Percentiles rank a stretch among this genome's conserved stretches.
These are phyloP conservation scores for Akabosia matsudoensis DNA, from an alignment of 1,140 invertebrate genomes.

Conservation along the genomic window DNA sequence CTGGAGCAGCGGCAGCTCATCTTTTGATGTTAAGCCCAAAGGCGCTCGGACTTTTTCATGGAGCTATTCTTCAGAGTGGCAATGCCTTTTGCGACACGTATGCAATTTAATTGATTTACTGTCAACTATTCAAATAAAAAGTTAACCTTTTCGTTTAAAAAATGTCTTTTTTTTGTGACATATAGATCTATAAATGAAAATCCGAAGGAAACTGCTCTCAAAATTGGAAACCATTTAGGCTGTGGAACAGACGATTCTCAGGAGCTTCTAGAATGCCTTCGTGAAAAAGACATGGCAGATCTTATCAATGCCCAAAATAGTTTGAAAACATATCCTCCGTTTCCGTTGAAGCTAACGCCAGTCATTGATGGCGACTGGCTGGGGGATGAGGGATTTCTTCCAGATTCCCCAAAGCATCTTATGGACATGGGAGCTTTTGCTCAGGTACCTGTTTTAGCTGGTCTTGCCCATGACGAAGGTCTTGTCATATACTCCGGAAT, in stretches of 20 bases:
- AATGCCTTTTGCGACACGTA: slow-evolving; percentile 38
- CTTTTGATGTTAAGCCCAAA: slow-evolving; percentile 44
- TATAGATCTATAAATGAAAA: slow-evolving; percentile 26
- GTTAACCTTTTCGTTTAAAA: background rate
- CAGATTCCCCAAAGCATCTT: slow-evolving; percentile 44
- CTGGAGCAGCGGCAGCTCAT: slow-evolving; percentile 46
- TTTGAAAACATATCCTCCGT: slow-evolving; percentile 11
- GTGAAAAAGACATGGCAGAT: slow-evolving; percentile 24
- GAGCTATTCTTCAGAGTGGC: slow-evolving; percentile 38
- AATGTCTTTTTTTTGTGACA: background rate
- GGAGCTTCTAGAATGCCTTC: slow-evolving; percentile 29
- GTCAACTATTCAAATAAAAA: background rate
- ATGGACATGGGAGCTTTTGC: slow-evolving; percentile 44
- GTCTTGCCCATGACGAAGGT: slow-evolving; percentile 47
- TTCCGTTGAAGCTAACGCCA: slow-evolving; percentile 37
- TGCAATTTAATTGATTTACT: background rate
- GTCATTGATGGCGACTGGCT: slow-evolving; percentile 41
- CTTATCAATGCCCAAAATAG: slow-evolving; percentile 30
- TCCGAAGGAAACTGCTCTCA: slow-evolving; percentile 29
- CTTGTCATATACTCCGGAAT: slow-evolving; percentile 25
- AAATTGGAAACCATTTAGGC: slow-evolving; percentile 22
- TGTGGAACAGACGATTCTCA: slow-evolving; percentile 24
- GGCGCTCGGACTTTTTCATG: slow-evolving; percentile 35
- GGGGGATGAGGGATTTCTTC: slow-evolving; percentile 42
- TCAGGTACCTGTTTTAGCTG: slow-evolving; percentile 47